Evolutionary conservation across 2,888 invertebrate species (phyloP).

Genomic region (Venusia cambrica): DNA sequence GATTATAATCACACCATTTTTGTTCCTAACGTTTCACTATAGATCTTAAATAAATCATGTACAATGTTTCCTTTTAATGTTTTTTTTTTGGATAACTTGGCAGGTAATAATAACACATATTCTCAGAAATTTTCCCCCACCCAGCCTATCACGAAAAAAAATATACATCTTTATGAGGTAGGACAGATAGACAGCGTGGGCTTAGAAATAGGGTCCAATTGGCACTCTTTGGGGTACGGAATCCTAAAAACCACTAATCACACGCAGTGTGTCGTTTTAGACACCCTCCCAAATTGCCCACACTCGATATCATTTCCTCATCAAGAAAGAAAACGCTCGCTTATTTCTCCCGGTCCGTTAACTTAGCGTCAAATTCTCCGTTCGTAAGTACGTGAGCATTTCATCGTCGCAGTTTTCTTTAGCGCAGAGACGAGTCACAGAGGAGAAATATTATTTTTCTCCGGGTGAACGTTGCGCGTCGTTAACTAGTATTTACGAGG

Average conservation of each 20-base stretch:
- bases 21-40: no score
- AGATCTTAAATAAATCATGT: no score
- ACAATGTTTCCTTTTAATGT: no score
- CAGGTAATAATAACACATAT: no score
- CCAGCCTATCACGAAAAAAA: no score
- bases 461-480: slow-evolving; percentile 64
- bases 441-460: slow-evolving; percentile 75
- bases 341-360: slow-evolving; percentile 59
- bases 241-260: slow-evolving; percentile 31
- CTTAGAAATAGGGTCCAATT: no score
- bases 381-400: slow-evolving; percentile 65
- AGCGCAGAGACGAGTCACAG: slow-evolving; percentile 60
- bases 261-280: slow-evolving; percentile 32
- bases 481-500: slow-evolving; percentile 79
- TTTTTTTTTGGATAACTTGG: no score
- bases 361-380: slow-evolving; percentile 62
- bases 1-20: no score
- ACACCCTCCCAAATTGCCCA: slow-evolving; percentile 44
- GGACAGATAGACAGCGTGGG: no score
- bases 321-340: slow-evolving; percentile 50
- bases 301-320: slow-evolving; percentile 53
- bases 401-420: slow-evolving; percentile 59
- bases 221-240: no score
- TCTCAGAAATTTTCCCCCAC: no score
- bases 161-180: no score